Evolutionary conservation across 2,797 vertebrate genomes (phyloP), one percentile per base, ranked within the genome.

Genomic region (Denticeps clupeoides): DNA sequence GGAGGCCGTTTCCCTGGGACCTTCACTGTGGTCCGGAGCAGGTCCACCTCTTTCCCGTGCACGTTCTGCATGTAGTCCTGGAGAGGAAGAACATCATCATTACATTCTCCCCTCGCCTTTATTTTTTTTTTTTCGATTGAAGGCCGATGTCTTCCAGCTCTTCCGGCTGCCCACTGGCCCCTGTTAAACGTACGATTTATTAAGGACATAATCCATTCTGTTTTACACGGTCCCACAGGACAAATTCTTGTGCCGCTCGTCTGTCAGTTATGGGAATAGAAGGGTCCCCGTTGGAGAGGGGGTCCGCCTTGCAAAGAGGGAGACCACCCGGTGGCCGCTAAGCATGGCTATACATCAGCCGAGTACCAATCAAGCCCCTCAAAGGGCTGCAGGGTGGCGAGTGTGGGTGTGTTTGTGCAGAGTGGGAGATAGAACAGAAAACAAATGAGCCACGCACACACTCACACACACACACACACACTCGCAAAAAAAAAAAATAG

Each of bases 41-140:
- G 81, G 67, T 98, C 93, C 0, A 97, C 90, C 75, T 97, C 93
- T 31, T 98, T 98, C 1, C 93, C 94, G 0, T 98, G 93, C 18
- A 97, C 85, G 1, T 98, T 98, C 82, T 98, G 93, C 94, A 98
- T 98, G 64, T 98, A 97, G 69, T 98, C 93, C 92, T 97, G 61
- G 12, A 31, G 27, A 47, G 2, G 6, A 38, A 25, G 42, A 23
- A 11, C 28, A 3, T 26, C 33, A 19, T 4, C 37, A 8, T n/a
- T n/a, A n/a, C n/a, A n/a, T n/a, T n/a, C n/a, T n/a, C n/a, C n/a
- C n/a, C n/a, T n/a, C n/a, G n/a, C n/a, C n/a, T n/a, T n/a, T n/a
- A n/a, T n/a, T n/a, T n/a, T n/a, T n/a, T n/a, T n/a, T n/a, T n/a
- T n/a, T n/a, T n/a, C n/a, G n/a, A n/a, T n/a, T n/a, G n/a, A n/a